These are phyloP conservation scores for Eurystomus gularis DNA, from an alignment of 2,113 vertebrate species.

Conservation along the genomic window DNA sequence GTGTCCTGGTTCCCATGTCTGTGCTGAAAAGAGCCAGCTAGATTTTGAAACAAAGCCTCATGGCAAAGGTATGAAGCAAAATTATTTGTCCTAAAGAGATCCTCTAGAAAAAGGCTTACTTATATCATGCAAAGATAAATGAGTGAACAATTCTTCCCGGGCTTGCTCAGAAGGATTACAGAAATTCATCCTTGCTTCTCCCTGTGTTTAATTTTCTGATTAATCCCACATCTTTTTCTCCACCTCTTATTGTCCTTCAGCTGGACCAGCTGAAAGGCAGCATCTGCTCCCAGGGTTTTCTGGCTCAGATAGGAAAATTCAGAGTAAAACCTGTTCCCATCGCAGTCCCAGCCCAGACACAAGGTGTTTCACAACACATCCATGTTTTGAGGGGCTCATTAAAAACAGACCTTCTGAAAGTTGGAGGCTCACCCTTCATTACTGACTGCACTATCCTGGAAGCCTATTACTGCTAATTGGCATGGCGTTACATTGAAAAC, in stretches of 20 bases:
- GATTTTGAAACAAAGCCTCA: background rate
- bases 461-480: background rate
- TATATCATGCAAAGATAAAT: background rate
- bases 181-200: background rate
- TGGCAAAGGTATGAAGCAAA: background rate
- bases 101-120: background rate
- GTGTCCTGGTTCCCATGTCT: background rate
- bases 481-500: background rate
- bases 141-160: background rate
- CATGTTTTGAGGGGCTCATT: background rate
- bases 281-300: background rate
- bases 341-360: background rate
- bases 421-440: background rate
- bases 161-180: background rate
- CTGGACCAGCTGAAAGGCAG: background rate
- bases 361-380: background rate
- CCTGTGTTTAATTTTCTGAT: background rate
- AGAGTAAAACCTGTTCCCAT: background rate
- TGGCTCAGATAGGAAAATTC: background rate
- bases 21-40: background rate
- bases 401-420: background rate
- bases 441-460: background rate
- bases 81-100: background rate
- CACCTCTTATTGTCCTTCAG: background rate
- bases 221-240: background rate